Base-by-base conservation (phyloP, 2,113 vertebrate species). In the Corythornis cristatus region DNA sequence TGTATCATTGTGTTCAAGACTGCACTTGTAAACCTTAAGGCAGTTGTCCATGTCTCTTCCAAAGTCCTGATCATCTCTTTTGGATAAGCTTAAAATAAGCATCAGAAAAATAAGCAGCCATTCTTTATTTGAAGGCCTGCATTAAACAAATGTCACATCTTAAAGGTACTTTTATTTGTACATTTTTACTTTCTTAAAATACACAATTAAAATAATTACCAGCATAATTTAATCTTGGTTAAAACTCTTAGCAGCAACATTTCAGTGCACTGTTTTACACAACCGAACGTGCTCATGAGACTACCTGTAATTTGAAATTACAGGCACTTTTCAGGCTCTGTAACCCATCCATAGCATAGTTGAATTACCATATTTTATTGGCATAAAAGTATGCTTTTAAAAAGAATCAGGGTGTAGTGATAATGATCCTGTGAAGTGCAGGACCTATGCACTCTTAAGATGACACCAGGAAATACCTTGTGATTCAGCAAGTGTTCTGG, bases 291-390 rank as follows among this genome's bases (percentile, higher is more conserved):
- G 13, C 70, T 81, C 4, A 2, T 86, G 50, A 43, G 57, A 40
- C 50, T 76, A 83, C 35, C 22, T 89, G 46, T 78, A 76, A 56
- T 60, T n/a, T 84, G 60, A 77, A 96, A 50, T 11, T 62, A 15
- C 64, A 81, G 65, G 28, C 9, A 3, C 22, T 70, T 86, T 45
- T 66, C 37, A 65, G 29, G 19, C 23, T 86, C n/a, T 71, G 3
- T 70, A 50, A 71, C 78, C 43, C 8, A 51, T 64, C 43, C 28
- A 56, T 14, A 51, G 23, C 50, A 51, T 51, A 51, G 25, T 51
- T 51, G 19, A 26, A 25, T 26, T 51, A 15, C 14, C 25, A 26
- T 51, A 15, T 51, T 26, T 51, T 51, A 31, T 28, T 6, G 37
- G 37, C 37, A 37, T 37, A 19, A 13, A 72, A 50, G 11, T 12